These are phyloP conservation scores for Carassius gibelio DNA, from an alignment of 2,113 vertebrate genomes.

Conservation along the genomic window DNA sequence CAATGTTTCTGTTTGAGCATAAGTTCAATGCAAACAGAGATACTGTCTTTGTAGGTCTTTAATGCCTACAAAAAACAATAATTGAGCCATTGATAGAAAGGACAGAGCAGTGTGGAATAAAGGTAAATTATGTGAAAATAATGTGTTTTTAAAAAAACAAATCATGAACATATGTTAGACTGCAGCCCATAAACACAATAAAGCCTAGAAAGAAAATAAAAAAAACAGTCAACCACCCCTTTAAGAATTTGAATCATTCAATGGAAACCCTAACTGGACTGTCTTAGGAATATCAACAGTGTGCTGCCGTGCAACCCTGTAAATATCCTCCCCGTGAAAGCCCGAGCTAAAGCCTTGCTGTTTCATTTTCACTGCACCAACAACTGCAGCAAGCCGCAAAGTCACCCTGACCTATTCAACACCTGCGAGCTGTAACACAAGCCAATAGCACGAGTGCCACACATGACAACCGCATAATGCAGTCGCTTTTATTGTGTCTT, in stretches of 20 bases:
- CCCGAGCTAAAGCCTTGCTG: background rate
- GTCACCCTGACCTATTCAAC: slow-evolving; percentile 12
- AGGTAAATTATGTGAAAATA: too few species aligned
- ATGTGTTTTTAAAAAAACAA: too few species aligned
- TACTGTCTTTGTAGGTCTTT: too few species aligned
- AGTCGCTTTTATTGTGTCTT: slow-evolving; percentile 30
- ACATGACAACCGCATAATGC: slow-evolving; percentile 37
- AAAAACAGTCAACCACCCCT: background rate
- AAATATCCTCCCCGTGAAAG: background rate
- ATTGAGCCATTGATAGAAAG: too few species aligned
- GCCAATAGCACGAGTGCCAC: slow-evolving; percentile 43
- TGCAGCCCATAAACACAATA: too few species aligned
- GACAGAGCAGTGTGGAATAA: too few species aligned
- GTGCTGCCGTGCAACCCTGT: background rate
- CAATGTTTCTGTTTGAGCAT: too few species aligned
- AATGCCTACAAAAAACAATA: too few species aligned
- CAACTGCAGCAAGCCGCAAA: slow-evolving; percentile 8
- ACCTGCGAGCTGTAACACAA: slow-evolving; percentile 49
- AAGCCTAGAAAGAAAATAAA: too few species aligned
- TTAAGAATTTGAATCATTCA: background rate
- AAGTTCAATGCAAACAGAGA: too few species aligned
- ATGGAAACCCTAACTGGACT: background rate
- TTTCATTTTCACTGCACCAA: slow-evolving; percentile 8
- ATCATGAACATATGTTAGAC: too few species aligned
- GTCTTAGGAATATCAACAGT: background rate